Conservation (phyloP, 2,113 vertebrate genomes). For the Bubo scandiacus region DNA sequence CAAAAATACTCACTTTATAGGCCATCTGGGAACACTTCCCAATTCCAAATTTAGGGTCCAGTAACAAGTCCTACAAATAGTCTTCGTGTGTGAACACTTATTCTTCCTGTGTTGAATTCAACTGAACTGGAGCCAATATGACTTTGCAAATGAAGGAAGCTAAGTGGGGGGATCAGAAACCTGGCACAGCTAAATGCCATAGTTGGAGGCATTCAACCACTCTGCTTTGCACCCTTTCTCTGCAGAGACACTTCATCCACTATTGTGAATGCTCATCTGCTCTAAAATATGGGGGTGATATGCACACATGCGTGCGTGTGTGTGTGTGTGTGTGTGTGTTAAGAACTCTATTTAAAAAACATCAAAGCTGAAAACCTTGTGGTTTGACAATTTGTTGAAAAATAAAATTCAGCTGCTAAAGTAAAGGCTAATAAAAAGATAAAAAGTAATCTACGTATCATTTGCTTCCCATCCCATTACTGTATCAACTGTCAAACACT, state of each 20-base stretch:
- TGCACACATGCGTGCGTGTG: not conserved
- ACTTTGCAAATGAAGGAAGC: not conserved
- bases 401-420: not conserved
- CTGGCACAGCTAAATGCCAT: not conserved
- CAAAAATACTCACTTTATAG: conserved; percentile 42
- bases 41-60: conserved; percentile 56
- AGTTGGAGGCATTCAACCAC: not conserved
- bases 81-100: conserved; percentile 7
- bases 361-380: not conserved
- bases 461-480: not conserved
- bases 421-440: not conserved
- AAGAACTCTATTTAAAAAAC: not conserved
- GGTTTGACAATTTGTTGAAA: not conserved
- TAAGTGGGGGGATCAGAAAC: not conserved
- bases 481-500: not conserved
- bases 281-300: not conserved
- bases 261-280: not conserved
- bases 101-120: conserved; percentile 3
- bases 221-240: not conserved
- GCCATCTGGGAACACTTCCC: conserved; percentile 50
- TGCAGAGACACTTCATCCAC: not conserved
- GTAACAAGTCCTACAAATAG: conserved; percentile 43
- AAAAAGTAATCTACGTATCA: not conserved
- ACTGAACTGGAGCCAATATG: conserved; percentile 1
- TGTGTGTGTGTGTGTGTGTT: not conserved